Percentiles rank a stretch among this genome's conserved stretches.
phyloP scores from a whole-genome alignment of 2,888 invertebrate species.

The Himalopsyche tibetana region DNA sequence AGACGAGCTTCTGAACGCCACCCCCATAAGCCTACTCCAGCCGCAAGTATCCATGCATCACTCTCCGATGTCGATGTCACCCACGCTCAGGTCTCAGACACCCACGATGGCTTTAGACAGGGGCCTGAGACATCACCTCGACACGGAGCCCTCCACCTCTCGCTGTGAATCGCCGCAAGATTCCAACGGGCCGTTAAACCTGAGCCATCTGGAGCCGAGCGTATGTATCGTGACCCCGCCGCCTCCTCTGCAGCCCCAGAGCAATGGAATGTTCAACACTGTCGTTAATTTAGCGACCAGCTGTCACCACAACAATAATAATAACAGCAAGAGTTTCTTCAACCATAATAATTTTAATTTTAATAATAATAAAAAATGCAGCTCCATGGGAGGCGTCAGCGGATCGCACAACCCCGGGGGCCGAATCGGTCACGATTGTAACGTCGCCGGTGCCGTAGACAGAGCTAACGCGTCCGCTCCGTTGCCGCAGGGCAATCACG shows the following conservation, averaged over 20 bases:
- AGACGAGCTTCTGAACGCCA: conserved; percentile 75
- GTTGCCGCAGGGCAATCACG: conserved; percentile 54
- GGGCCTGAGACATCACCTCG: background rate
- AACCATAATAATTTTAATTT: conserved; percentile 16
- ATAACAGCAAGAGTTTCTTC: background rate
- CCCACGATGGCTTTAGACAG: conserved; percentile 48
- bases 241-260: conserved; percentile 53
- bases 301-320: conserved; percentile 9
- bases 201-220: conserved; percentile 72
- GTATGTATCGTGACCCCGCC: conserved; percentile 58
- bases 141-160: conserved; percentile 20
- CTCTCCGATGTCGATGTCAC: conserved; percentile 57
- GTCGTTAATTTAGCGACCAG: conserved; percentile 41
- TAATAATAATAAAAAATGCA: background rate
- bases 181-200: conserved; percentile 74
- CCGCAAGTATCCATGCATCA: conserved; percentile 52
- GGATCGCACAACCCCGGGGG: background rate
- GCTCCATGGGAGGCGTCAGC: background rate
- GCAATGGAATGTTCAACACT: conserved; percentile 53
- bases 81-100: conserved; percentile 49
- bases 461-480: conserved; percentile 41
- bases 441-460: background rate
- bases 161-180: conserved; percentile 68
- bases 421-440: background rate
- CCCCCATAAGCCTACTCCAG: conserved; percentile 71